phyloP scores from a whole-genome alignment of 2,113 vertebrate species.

The Phoenicopterus ruber region DNA sequence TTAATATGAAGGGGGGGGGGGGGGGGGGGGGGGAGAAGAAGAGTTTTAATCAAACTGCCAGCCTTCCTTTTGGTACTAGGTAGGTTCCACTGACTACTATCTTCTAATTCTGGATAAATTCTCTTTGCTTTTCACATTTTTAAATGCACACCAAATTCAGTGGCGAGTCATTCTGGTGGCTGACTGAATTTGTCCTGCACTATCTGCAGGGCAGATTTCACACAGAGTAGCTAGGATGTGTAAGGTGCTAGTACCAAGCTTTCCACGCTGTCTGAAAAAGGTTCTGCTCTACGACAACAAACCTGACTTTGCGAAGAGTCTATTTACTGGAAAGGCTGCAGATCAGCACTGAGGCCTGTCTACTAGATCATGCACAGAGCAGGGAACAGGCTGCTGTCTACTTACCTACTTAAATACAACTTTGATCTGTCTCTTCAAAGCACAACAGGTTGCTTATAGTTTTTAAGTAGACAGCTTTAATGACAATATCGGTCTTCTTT shows the following conservation, averaged over 20 bases:
- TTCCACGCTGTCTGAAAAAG: neutral
- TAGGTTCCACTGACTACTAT: neutral
- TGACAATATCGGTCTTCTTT: neutral
- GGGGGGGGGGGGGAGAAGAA: too few species aligned
- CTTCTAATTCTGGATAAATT: neutral
- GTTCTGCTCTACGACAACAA: neutral
- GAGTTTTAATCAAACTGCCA: neutral
- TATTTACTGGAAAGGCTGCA: neutral
- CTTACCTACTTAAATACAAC: neutral
- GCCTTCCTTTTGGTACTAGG: neutral
- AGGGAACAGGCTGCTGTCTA: neutral
- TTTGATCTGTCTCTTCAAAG: neutral
- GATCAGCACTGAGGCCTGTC: neutral
- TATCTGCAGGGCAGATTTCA: neutral
- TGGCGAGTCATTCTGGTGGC: neutral
- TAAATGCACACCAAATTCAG: neutral
- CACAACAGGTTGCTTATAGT: neutral
- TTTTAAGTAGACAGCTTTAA: neutral
- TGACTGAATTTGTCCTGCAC: neutral
- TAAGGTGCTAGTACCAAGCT: neutral
- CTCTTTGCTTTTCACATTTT: neutral
- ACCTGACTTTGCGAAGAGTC: neutral
- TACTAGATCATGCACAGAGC: neutral
- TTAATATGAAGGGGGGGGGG: too few species aligned
- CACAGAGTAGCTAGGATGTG: neutral